A percentile compares a stretch with the other conserved stretches of the same genome.
Evolutionary conservation across 2,888 invertebrate genomes (phyloP).

Genomic region (Pyrrhia umbra): DNA sequence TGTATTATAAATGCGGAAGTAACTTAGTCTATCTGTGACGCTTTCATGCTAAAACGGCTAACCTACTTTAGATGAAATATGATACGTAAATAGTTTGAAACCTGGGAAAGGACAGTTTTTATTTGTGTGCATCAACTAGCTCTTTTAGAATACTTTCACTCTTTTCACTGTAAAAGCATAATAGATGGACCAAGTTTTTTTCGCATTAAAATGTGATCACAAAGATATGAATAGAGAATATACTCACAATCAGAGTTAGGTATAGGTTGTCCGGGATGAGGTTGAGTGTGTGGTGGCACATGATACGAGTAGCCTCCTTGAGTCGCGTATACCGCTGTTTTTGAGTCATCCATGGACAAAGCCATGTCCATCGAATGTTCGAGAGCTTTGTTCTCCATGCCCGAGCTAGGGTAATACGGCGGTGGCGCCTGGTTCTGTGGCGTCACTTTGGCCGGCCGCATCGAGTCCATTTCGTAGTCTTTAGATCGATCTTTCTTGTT

Average conservation of each 20-base stretch:
- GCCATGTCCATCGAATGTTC: slow-evolving; percentile 97
- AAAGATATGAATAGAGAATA: background rate
- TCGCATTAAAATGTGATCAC: background rate
- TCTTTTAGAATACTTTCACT: too few relatives aligned
- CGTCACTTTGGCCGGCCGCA: slow-evolving; percentile 95
- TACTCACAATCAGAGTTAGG: slow-evolving; percentile 95
- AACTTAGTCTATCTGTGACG: too few relatives aligned
- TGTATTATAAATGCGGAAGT: too few relatives aligned
- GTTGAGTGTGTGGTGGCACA: slow-evolving; percentile 92
- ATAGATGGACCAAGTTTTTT: background rate
- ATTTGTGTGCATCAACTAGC: too few relatives aligned
- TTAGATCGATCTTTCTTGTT: slow-evolving; percentile 95
- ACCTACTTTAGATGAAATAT: too few relatives aligned
- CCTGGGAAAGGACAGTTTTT: too few relatives aligned
- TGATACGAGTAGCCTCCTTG: slow-evolving; percentile 97
- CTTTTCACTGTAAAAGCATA: slow-evolving; percentile 1
- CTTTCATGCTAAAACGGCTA: too few relatives aligned
- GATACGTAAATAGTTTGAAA: too few relatives aligned
- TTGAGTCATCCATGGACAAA: slow-evolving; percentile 95
- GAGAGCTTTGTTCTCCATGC: slow-evolving; percentile 97
- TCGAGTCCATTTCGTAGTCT: slow-evolving; percentile 97
- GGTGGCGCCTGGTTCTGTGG: slow-evolving; percentile 96
- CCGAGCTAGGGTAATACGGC: slow-evolving; percentile 95
- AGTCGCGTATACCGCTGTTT: slow-evolving; percentile 95
- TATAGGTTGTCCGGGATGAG: slow-evolving; percentile 91